Evolutionary conservation across 1,140 invertebrate genomes (phyloP).

Genomic region (Triops cancriformis): DNA sequence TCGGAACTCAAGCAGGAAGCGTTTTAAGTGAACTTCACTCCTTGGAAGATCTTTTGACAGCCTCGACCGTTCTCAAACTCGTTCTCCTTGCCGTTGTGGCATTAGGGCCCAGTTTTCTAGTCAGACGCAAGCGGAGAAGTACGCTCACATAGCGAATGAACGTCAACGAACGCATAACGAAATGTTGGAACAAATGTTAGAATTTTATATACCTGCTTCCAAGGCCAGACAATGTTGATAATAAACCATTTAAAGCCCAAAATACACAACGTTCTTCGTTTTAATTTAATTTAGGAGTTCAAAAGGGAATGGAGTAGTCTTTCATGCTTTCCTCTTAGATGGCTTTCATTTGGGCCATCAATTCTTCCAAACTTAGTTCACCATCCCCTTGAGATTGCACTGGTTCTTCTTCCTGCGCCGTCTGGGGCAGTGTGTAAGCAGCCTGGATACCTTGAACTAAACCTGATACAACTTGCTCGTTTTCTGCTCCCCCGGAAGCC

Average conservation of each 20-base stretch:
- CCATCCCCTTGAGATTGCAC: conserved; percentile 36
- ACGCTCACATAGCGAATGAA: neutral
- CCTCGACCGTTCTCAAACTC: conserved; percentile 44
- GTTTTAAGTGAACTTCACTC: conserved; percentile 48
- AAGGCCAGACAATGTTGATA: conserved; percentile 10
- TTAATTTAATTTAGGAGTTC: neutral
- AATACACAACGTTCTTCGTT: neutral
- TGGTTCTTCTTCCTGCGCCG: conserved; percentile 31
- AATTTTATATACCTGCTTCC: neutral
- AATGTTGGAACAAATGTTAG: neutral
- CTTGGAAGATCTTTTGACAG: conserved; percentile 49
- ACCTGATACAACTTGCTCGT: conserved; percentile 37
- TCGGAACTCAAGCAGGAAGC: conserved; percentile 53
- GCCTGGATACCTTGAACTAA: conserved; percentile 53
- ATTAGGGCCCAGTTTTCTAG: conserved; percentile 40
- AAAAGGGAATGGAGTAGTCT: conserved; percentile 9
- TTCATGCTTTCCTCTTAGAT: conserved; percentile 43
- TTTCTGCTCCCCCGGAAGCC: conserved; percentile 39
- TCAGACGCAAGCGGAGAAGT: conserved; percentile 30
- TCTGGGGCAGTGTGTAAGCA: conserved; percentile 52
- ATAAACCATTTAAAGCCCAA: conserved; percentile 7
- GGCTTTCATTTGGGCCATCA: conserved; percentile 83
- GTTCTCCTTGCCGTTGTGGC: conserved; percentile 44
- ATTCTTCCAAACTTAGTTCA: conserved; percentile 64
- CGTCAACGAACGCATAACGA: neutral